Base-by-base conservation (phyloP, 2,888 invertebrate species). In the Drosophila putrida region DNA sequence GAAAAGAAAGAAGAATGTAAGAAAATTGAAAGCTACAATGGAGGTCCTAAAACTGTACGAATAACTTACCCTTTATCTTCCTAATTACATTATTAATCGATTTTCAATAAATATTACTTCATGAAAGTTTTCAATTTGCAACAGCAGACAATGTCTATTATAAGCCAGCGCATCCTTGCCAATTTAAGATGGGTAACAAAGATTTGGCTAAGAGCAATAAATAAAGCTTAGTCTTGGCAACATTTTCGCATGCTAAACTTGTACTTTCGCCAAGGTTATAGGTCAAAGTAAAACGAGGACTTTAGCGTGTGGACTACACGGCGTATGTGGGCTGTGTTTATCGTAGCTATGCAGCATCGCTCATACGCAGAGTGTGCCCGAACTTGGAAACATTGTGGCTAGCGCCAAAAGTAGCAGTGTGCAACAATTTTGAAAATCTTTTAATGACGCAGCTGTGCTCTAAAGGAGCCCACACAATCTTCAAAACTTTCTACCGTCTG, bases 371-470 rank as follows among this genome's bases (percentile, higher is more conserved):
- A 33, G 41, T 55, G 31, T 31, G 44, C 51, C 51, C 6, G 59
- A 43, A 57, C n/a, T 47, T 55, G 11, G 57, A 57, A 80, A 80
- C 82, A 67, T 60, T 79, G 83, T 70, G 73, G 78, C 61, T 10
- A 73, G 51, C 55, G 41, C 27, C 51, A 50, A 62, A 35, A 59
- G 54, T 54, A 60, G 60, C 63, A 61, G 67, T 61, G 53, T 71
- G 86, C 88, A 82, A 88, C 82, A 88, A 85, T 88, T 81, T 76
- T 61, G 69, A 68, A 71, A 86, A 88, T 86, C 69, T 85, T 89
- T 88, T 72, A 72, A 77, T 71, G 87, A 74, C 83, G 66, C 90
- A 84, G 82, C 88, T 84, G 84, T 80, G 85, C 35, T 83, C 69
- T 50, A 74, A 70, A 69, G 59, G 61, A 69, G 60, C 67, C 60